These are phyloP conservation scores for Neolamprologus fasciatus DNA, from an alignment of 2,113 vertebrate genomes.

Conservation along the genomic window DNA sequence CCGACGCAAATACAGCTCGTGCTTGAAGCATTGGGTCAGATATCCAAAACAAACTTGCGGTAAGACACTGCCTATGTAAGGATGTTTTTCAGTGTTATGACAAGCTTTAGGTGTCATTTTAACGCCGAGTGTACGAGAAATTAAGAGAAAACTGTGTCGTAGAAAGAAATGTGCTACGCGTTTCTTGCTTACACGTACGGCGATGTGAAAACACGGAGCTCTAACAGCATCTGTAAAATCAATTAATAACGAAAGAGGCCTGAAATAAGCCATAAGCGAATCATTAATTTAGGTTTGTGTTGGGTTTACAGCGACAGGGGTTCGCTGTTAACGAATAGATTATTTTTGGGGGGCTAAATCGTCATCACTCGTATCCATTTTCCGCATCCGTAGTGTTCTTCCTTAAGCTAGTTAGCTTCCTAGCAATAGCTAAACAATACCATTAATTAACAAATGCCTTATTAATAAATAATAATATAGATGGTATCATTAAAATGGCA, in stretches of 20 bases:
- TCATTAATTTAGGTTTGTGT: fast-evolving
- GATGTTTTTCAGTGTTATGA: fast-evolving
- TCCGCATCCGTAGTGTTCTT: neutral
- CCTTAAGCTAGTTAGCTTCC: neutral
- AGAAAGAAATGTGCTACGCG: neutral
- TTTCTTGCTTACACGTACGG: neutral
- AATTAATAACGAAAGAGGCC: neutral
- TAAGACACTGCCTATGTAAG: neutral
- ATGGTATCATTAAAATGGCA: neutral
- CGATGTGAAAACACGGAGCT: neutral
- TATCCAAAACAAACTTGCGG: neutral
- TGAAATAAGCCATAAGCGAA: neutral
- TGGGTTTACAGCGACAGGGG: neutral
- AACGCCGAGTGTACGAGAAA: neutral
- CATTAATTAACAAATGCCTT: neutral
- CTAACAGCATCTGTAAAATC: neutral
- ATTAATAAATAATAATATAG: neutral
- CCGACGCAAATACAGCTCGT: neutral
- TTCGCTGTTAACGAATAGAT: neutral
- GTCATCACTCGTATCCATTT: too few relatives aligned
- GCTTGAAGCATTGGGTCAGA: neutral
- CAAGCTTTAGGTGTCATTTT: fast-evolving
- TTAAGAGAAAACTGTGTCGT: neutral
- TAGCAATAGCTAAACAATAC: neutral
- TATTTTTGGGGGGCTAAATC: fast-evolving